Evolutionary conservation across 2,113 vertebrate species (phyloP), one percentile per base, ranked within the genome.

Genomic region (Plectropomus leopardus): DNA sequence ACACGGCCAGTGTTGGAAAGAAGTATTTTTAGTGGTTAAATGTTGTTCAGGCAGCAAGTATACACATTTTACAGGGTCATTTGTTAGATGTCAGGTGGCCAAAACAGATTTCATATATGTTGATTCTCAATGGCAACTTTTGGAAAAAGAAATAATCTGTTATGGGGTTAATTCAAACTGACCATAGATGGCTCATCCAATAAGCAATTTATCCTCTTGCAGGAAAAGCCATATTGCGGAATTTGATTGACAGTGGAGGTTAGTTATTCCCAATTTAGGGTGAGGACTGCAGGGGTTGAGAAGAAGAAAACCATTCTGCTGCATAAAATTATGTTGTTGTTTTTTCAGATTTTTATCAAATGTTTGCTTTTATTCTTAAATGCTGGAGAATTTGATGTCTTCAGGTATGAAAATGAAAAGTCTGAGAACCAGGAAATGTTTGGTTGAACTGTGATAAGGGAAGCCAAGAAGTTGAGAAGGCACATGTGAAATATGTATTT

Each of bases 161-260:
- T 19, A 2, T 54, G 16, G n/a, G 59, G 5, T 47, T 55, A 0
- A 57, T 47, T 74, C 7, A 65, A 40, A 23, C 53, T 34, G 19
- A 36, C 36, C 36, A 36, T 10, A 9, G 36, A 48, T 17, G 17
- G 28, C 5, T 66, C 9, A 13, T 50, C 36, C n/a, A 64, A 1
- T 1, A 61, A 53, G 58, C 69, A 86, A 76, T 75, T 84, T 76
- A 75, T 44, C 44, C 28, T 51, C 7, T 8, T 7, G 2, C 24
- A 40, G 42, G 13, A 42, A 21, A 64, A 40, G 32, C 13, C 44
- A 61, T 30, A 47, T 45, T 53, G 45, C 40, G 40, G 23, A 50
- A 28, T 2, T 66, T 11, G n/a, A 57, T 19, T 21, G 17, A 15
- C 24, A 45, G 32, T 5, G 4, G 10, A 28, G n/a, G 19, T 30